These are phyloP conservation scores for Schrankia costaestrigalis DNA, from an alignment of 2,888 invertebrate species.

Conservation along the genomic window DNA sequence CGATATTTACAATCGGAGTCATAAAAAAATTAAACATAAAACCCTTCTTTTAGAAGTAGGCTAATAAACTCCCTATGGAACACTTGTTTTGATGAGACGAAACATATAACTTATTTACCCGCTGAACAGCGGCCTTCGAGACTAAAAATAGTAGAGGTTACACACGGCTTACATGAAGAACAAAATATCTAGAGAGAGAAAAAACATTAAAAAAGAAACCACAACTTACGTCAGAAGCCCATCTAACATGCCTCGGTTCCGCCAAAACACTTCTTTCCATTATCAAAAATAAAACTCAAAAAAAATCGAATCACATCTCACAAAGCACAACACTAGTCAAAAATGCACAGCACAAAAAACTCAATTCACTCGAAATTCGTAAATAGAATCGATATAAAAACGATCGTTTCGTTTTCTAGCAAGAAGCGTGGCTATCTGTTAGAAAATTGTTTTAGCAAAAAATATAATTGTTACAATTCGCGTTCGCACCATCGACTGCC, in stretches of 20 bases:
- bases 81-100: no score
- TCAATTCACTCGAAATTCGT: conserved; percentile 35
- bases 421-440: conserved; percentile 45
- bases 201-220: neutral
- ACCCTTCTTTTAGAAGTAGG: no score
- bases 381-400: conserved; percentile 46
- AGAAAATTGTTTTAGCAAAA: conserved; percentile 62
- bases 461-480: conserved; percentile 56
- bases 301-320: conserved; percentile 63
- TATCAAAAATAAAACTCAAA: conserved; percentile 45
- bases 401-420: conserved; percentile 57
- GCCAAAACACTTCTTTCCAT: conserved; percentile 76
- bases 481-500: conserved; percentile 48
- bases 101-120: no score
- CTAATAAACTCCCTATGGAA: no score
- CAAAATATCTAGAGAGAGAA: no score
- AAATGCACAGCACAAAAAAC: conserved; percentile 35
- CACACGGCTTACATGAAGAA: no score
- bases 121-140: no score
- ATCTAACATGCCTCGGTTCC: conserved; percentile 65
- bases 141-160: no score
- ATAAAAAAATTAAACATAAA: no score
- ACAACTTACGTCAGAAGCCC: conserved; percentile 72
- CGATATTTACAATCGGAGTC: no score
- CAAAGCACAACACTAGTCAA: conserved; percentile 31